phyloP scores from a whole-genome alignment of 2,797 vertebrate genomes.

The Argya squamiceps region DNA sequence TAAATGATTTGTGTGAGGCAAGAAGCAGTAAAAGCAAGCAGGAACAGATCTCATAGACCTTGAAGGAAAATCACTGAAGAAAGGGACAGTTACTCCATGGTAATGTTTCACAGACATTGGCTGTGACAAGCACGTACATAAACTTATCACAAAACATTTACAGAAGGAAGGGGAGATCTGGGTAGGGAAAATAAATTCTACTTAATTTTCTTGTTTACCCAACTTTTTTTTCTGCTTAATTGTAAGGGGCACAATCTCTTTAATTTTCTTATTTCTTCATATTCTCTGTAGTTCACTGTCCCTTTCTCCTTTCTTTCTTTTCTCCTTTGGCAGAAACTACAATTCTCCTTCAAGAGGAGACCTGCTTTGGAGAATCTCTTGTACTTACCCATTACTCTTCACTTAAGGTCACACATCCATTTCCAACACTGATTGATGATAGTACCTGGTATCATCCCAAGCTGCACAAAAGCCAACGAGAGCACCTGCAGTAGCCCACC shows the following conservation, averaged over 20 bases:
- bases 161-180: not conserved
- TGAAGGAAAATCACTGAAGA: not conserved
- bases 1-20: not conserved
- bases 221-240: not conserved
- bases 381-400: not conserved
- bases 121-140: not conserved
- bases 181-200: not conserved
- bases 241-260: not conserved
- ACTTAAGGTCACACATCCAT: not conserved
- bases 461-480: not conserved
- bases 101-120: not conserved
- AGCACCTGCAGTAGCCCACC: not conserved
- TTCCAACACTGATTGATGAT: not conserved
- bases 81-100: not conserved
- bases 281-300: not conserved
- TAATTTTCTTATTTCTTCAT: not conserved
- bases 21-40: not conserved
- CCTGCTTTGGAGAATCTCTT: not conserved
- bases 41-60: not conserved
- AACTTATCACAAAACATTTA: not conserved
- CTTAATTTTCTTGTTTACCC: not conserved
- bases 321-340: not conserved
- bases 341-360: not conserved
- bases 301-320: not conserved
- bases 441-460: not conserved